Conservation (phyloP, 2,797 vertebrate genomes). For the Aphelocoma californica region DNA sequence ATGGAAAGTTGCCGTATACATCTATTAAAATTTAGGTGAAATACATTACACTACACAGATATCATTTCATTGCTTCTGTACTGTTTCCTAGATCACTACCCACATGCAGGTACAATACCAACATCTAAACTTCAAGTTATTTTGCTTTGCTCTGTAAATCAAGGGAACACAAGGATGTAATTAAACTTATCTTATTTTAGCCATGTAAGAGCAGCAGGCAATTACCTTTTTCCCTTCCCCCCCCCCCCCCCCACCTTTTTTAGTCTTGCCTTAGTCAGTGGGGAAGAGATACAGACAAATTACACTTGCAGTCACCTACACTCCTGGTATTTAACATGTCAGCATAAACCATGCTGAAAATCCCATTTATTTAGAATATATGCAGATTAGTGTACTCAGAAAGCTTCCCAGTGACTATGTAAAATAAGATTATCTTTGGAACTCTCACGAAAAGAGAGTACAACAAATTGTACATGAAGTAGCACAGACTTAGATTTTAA, state of each 20-base stretch:
- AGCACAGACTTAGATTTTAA: neutral
- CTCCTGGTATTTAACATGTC: neutral
- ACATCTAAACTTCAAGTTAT: neutral
- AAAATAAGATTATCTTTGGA: neutral
- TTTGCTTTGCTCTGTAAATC: neutral
- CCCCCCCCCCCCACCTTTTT: neutral
- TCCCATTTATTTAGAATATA: neutral
- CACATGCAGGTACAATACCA: neutral
- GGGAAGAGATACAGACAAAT: neutral
- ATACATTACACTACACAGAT: neutral
- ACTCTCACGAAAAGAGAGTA: fast-evolving
- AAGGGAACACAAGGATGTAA: neutral
- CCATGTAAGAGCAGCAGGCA: neutral
- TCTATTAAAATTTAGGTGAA: constrained; percentile 24
- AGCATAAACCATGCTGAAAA: neutral
- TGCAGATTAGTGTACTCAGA: neutral
- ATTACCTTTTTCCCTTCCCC: neutral
- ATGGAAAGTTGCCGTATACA: neutral
- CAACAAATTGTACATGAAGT: neutral
- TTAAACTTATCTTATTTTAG: neutral
- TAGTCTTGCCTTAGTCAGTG: neutral
- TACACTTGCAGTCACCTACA: neutral
- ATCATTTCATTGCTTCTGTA: neutral
- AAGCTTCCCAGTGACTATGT: fast-evolving
- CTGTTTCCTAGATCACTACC: neutral